Conservation (phyloP, 2,888 invertebrate species). For the Myopa testacea region DNA sequence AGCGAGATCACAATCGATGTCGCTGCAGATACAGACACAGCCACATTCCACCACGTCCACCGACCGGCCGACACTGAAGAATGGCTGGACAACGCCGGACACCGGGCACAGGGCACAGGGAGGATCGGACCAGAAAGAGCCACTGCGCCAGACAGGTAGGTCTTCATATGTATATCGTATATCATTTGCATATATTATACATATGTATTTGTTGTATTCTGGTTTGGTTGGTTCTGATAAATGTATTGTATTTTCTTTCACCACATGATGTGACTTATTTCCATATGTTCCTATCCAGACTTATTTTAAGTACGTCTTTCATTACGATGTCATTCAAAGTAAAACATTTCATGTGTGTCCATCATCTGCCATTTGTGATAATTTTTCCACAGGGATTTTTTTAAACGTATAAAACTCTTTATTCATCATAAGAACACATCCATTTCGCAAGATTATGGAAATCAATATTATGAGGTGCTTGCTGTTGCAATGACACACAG, state of each 20-base stretch:
- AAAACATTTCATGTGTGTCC: too few relatives aligned
- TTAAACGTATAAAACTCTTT: too few relatives aligned
- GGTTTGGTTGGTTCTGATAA: background rate
- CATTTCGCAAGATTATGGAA: too few relatives aligned
- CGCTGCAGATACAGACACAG: constrained; percentile 16
- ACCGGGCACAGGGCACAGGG: constrained; percentile 1
- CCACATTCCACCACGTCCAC: constrained; percentile 34
- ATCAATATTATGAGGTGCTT: too few relatives aligned
- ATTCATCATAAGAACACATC: too few relatives aligned
- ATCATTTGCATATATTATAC: too few relatives aligned
- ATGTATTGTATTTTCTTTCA: background rate
- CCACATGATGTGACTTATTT: background rate
- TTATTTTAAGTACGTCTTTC: too few relatives aligned
- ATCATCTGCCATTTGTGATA: too few relatives aligned
- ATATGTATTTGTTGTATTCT: background rate
- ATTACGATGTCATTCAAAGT: too few relatives aligned
- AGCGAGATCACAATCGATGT: constrained; percentile 42
- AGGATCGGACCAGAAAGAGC: constrained; percentile 22
- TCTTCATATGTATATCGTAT: background rate
- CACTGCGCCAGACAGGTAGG: constrained; percentile 38
- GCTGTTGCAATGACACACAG: too few relatives aligned
- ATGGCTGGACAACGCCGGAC: background rate
- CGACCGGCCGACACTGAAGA: background rate
- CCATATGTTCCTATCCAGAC: too few relatives aligned
- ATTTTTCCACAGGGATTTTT: too few relatives aligned